Evolutionary conservation across 2,888 invertebrate species (phyloP), one percentile per base, ranked within the genome.

Genomic region (Camponotus fellah): DNA sequence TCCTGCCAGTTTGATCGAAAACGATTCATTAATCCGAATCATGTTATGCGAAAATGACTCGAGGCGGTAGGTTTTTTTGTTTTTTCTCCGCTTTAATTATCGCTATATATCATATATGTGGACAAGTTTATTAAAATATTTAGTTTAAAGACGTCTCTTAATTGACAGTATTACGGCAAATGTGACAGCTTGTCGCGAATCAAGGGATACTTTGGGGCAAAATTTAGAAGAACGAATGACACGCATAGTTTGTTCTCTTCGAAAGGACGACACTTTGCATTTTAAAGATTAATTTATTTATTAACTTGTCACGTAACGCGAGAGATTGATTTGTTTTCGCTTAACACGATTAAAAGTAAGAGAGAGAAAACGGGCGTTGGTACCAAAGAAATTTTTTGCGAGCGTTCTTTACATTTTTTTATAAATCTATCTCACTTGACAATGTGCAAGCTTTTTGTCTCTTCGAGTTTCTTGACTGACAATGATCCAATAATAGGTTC

Each of bases 401-500:
- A 66, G 17, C 26, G n/a, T 68, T 76, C 6, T 75, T 26, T 68
- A 37, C 9, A 6, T 26, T 68, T 77, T 26, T 32, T 40, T 68
- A 40, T n/a, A 56, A 56, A 69, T 56, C n/a, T 32, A 32, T 58
- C n/a, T 77, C 26, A 26, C 17, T 40, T 8, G 26, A 68, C 32
- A 53, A 40, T 56, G 14, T 32, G 56, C 14, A 53, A 56, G 69
- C 56, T 77, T 69, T 77, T 40, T 32, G 56, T 77, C 40, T 69
- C 69, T 77, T 40, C 40, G 40, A 43, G 77, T 77, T 69, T 77
- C 56, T 69, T 68, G 69, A 77, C 69, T 69, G 77, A 43, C 75
- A 76, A 76, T 49, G 77, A 69, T 68, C 72, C 46, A 72, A 60
- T 72, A 60, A 60, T 72, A 72, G 72, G 34, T 60, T 60, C 72